A percentile compares a stretch with the other conserved stretches of the same genome.
phyloP scores from a whole-genome alignment of 2,113 vertebrate species.

The Lampris incognitus region DNA sequence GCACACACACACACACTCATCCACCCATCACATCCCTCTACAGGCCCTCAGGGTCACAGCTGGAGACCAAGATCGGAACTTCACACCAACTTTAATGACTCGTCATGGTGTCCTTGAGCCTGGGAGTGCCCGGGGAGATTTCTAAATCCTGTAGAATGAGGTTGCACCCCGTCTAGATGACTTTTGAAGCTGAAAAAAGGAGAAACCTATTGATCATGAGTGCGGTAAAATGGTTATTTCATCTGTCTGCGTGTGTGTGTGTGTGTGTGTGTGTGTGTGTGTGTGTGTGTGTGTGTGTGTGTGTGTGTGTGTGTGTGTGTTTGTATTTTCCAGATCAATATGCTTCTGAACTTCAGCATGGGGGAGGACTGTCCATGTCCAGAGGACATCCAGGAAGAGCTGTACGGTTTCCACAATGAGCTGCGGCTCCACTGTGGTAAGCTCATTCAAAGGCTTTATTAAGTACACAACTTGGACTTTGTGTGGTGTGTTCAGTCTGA shows the following conservation, averaged over 20 bases:
- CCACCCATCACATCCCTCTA: background rate
- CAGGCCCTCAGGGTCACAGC: slow-evolving; percentile 50
- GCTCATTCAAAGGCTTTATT: slow-evolving; percentile 5
- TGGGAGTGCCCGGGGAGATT: slow-evolving; percentile 26
- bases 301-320: slow-evolving; percentile 17
- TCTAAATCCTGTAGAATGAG: slow-evolving; percentile 1
- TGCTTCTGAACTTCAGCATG: slow-evolving; percentile 94
- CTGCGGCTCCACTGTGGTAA: slow-evolving; percentile 95
- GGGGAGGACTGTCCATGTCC: slow-evolving; percentile 98
- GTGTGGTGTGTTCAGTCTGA: no score
- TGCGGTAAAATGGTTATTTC: background rate
- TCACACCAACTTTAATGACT: slow-evolving; percentile 54
- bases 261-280: slow-evolving; percentile 17
- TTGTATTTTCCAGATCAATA: slow-evolving; percentile 90
- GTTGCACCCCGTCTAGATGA: slow-evolving; percentile 5
- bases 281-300: slow-evolving; percentile 11
- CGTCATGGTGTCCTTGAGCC: slow-evolving; percentile 35
- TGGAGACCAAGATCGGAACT: slow-evolving; percentile 49
- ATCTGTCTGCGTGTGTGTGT: slow-evolving; percentile 6
- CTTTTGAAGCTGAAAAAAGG: background rate
- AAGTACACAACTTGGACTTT: background rate
- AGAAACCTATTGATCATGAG: background rate
- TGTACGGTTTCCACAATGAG: slow-evolving; percentile 95
- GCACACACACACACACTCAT: slow-evolving; percentile 13
- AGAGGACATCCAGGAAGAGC: slow-evolving; percentile 91